Evolutionary conservation across 2,113 vertebrate species (phyloP), one percentile per base, ranked within the genome.

Genomic region (Marmota flaviventris): DNA sequence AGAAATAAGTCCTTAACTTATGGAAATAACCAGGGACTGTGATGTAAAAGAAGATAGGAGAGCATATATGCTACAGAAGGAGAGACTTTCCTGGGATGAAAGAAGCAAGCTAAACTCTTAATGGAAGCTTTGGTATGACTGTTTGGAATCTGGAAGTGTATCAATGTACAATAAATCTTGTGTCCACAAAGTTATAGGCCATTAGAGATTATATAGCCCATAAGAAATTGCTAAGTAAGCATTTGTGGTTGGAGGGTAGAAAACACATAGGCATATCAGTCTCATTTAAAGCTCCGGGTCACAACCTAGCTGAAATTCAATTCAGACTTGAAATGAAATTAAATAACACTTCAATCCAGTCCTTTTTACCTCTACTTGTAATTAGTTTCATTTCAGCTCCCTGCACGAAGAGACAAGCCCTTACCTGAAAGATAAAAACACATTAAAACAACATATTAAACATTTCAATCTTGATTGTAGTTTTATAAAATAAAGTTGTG

Each of bases 141-240:
- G 1, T 67, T 78, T 58, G 69, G 25, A 94, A 96, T 76, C 67
- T 77, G 18, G 22, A 92, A 82, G 48, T 92, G 13, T 5, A 18
- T 29, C 10, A 72, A 29, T 27, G 2, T 53, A 72, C 85, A 82
- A 89, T 88, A 92, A 75, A 89, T 69, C 39, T 42, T 25, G 75
- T 85, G 78, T 9, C 4, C 25, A 34, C 56, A 78, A 32, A 37
- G 29, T 89, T 92, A 22, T 24, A 58, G 5, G 8, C 56, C 56
- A 53, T 53, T 53, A 53, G 16, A 53, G 3, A 53, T 53, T 58
- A 58, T 58, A 79, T 53, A 92, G 42, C 56, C 37, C 22, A 29
- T 51, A 70, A 48, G 12, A 82, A 85, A 86, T 85, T 89, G 37
- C 48, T 82, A 81, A 97, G 34, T 89, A 75, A 92, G 67, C 7